phyloP scores from a whole-genome alignment of 2,888 invertebrate genomes.

The Xestia rhomboidea region DNA sequence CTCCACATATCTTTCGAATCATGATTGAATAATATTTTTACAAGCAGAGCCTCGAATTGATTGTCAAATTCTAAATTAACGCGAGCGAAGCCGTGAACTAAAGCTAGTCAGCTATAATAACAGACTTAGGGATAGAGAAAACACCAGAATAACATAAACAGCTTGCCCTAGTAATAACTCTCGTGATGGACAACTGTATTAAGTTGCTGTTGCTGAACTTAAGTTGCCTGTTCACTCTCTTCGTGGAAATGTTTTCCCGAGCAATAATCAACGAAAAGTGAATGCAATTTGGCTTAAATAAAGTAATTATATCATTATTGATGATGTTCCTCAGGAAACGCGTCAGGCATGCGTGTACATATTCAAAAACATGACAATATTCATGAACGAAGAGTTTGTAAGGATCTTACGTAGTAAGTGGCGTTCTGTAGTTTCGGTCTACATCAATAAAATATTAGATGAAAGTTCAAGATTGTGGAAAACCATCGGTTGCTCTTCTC shows the following conservation, averaged over 20 bases:
- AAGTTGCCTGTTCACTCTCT: conserved; percentile 7
- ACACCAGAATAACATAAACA: conserved; percentile 17
- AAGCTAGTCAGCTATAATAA: neutral
- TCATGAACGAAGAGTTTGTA: neutral
- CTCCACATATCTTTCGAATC: too few species aligned
- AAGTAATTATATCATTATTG: neutral
- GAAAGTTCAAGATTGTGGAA: neutral
- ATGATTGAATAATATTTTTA: too few species aligned
- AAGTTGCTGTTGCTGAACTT: neutral
- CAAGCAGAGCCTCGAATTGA: too few species aligned
- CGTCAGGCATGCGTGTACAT: neutral
- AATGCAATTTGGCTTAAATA: neutral
- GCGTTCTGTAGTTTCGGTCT: neutral
- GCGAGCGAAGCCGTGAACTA: too few species aligned
- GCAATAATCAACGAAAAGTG: neutral
- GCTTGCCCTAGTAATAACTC: conserved; percentile 10
- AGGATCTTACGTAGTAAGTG: neutral
- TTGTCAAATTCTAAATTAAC: too few species aligned
- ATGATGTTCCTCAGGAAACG: neutral
- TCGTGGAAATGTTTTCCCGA: neutral
- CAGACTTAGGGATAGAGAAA: neutral
- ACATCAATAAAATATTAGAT: neutral
- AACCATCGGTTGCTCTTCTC: neutral
- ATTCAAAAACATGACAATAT: neutral
- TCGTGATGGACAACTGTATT: conserved; percentile 2